A percentile compares a stretch with the other conserved stretches of the same genome.
phyloP scores from a whole-genome alignment of 2,888 invertebrate genomes.

The Drosophila demipolita region DNA sequence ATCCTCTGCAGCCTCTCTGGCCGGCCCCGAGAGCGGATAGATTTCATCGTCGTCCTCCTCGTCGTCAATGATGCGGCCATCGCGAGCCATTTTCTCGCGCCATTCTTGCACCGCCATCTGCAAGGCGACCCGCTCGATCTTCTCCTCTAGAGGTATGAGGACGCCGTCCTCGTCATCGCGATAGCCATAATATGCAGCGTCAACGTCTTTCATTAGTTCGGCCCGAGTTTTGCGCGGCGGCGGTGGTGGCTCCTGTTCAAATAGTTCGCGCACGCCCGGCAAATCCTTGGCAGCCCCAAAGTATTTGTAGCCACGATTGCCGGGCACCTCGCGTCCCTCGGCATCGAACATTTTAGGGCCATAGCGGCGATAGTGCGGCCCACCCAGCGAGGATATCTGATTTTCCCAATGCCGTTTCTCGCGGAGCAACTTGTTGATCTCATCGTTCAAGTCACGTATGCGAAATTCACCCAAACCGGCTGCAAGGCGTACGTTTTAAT shows the following conservation, averaged over 20 bases:
- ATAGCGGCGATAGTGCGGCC: slow-evolving; percentile 95
- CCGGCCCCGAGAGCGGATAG: slow-evolving; percentile 83
- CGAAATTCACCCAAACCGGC: slow-evolving; percentile 99
- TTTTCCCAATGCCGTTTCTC: slow-evolving; percentile 99
- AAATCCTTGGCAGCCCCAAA: slow-evolving; percentile 99
- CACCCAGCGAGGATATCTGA: slow-evolving; percentile 97
- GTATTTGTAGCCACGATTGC: slow-evolving; percentile 99
- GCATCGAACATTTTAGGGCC: slow-evolving; percentile 97
- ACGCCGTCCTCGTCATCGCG: slow-evolving; percentile 99
- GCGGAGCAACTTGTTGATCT: slow-evolving; percentile 98
- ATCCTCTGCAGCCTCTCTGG: slow-evolving; percentile 73
- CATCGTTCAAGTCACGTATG: slow-evolving; percentile 98
- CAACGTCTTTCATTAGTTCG: slow-evolving; percentile 98
- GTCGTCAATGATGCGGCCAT: slow-evolving; percentile 90
- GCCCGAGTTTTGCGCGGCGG: slow-evolving; percentile 96
- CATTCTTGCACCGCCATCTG: slow-evolving; percentile 89
- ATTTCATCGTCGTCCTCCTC: slow-evolving; percentile 88
- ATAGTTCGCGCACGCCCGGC: slow-evolving; percentile 98
- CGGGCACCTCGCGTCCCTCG: slow-evolving; percentile 98
- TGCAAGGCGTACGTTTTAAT: slow-evolving; percentile 77
- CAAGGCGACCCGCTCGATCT: slow-evolving; percentile 90
- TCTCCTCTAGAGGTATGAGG: slow-evolving; percentile 93
- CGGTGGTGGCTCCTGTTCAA: slow-evolving; percentile 97
- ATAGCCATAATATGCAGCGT: slow-evolving; percentile 99
- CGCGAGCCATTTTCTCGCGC: slow-evolving; percentile 87